A percentile compares a stretch with the other conserved stretches of the same genome.
Evolutionary conservation across 2,113 vertebrate genomes (phyloP).

Genomic region (Falcunculus frontatus): DNA sequence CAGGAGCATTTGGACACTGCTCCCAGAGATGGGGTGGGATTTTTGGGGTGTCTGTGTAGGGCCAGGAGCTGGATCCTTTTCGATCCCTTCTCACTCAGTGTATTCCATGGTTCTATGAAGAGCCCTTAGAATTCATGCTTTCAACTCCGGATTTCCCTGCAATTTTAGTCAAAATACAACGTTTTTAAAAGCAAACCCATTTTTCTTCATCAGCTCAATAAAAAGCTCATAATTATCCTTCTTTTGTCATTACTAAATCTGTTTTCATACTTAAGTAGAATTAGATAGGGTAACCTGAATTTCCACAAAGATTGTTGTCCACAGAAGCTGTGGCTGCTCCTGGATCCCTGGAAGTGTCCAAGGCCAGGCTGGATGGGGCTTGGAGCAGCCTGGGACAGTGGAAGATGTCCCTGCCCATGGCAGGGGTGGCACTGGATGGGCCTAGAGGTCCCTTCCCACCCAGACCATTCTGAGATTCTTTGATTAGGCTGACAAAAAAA

Average conservation of each 20-base stretch:
- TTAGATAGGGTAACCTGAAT: not conserved
- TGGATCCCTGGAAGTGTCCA: not conserved
- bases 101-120: not conserved
- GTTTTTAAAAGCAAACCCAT: not conserved
- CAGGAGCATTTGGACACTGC: fast-evolving
- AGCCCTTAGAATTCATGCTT: not conserved
- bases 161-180: not conserved
- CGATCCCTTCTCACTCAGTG: not conserved
- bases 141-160: not conserved
- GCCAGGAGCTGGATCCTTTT: not conserved
- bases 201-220: not conserved
- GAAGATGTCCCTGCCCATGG: fast-evolving
- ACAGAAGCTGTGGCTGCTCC: not conserved
- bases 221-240: not conserved
- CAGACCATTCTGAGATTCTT: not conserved
- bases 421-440: fast-evolving
- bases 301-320: not conserved
- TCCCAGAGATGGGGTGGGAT: not conserved
- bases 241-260: not conserved
- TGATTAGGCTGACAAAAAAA: not conserved
- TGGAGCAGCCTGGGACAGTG: fast-evolving
- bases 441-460: not conserved
- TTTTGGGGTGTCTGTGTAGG: not conserved
- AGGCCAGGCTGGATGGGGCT: not conserved
- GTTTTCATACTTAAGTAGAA: not conserved